These are phyloP conservation scores for Danionella cerebrum DNA, from an alignment of 2,113 vertebrate species.

Conservation along the genomic window DNA sequence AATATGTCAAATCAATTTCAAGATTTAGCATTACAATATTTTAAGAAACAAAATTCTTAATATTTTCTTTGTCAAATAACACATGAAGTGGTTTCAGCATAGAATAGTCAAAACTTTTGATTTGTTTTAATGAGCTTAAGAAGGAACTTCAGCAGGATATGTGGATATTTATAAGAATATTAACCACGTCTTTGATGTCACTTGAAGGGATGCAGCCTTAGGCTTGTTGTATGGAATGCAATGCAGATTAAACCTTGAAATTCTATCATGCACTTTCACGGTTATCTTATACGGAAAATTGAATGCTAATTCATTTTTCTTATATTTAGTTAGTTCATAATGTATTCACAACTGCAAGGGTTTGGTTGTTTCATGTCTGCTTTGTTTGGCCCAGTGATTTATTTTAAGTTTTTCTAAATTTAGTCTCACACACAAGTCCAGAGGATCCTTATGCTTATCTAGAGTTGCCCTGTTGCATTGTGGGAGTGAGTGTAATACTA, in stretches of 20 bases:
- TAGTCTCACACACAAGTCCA: background rate
- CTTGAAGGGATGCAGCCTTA: background rate
- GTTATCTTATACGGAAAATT: background rate
- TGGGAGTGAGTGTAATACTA: slow-evolving; percentile 23
- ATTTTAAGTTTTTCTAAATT: background rate
- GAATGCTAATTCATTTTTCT: background rate
- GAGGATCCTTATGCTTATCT: background rate
- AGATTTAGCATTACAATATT: too few species aligned
- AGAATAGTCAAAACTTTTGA: background rate
- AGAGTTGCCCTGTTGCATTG: background rate
- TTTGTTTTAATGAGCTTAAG: background rate
- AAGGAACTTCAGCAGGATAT: background rate
- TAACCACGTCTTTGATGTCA: too few species aligned
- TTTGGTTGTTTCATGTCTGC: background rate
- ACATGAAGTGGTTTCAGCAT: background rate
- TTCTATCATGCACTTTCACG: background rate
- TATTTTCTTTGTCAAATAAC: too few species aligned
- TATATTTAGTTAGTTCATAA: background rate
- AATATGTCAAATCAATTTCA: too few species aligned
- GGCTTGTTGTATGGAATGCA: background rate
- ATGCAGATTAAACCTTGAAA: background rate
- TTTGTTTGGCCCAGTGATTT: background rate
- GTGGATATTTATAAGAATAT: background rate
- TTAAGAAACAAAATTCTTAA: too few species aligned
- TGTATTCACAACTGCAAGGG: background rate